Base-by-base conservation (phyloP, 1,140 invertebrate genomes). In the Acromyrmex echinatior region DNA sequence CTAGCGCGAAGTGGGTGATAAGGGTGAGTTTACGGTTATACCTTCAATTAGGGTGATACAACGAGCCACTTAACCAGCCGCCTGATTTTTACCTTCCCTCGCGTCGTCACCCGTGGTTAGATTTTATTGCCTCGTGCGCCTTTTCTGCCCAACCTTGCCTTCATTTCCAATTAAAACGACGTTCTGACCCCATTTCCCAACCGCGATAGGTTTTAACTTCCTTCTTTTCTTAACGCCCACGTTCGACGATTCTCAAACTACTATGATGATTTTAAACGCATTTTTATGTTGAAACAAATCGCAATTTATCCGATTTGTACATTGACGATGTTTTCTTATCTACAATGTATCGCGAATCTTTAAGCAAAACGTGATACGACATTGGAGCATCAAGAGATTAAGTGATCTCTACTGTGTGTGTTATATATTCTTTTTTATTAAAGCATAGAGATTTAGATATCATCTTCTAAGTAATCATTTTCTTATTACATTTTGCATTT, bases 21-120 rank as follows among this genome's bases (percentile, higher is more conserved):
- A 92, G 91, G 58, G 56, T 4, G 31, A 82, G 82, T 92, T 92
- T 92, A 92, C 71, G 92, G 71, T 92, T 91, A 92, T 91, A 88
- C 56, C 89, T 86, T 91, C 92, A 89, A 92, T 92, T 92, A 92
- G 90, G 86, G 74, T 73, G 86, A 91, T 82, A 88, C 86, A 90
- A 92, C 87, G 87, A 87, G 78, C 73, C 85, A 70, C 66, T 92
- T 91, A 68, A 76, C 58, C 53, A 25, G 70, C 21, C 68, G 45
- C 78, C 78, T 85, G 87, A 92, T 92, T 91, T 89, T 91, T 87
- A 78, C 77, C 71, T 76, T 78, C n/a, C 49, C 49, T 25, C 51
- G n/a, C n/a, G 9, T n/a, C 62, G 53, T 74, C 77, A 49, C 3
- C 21, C 60, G 62, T 35, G 66, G 82, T 71, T 89, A 65, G 12